Conservation (phyloP, 2,888 invertebrate genomes). For the Dendrolimus houi region DNA sequence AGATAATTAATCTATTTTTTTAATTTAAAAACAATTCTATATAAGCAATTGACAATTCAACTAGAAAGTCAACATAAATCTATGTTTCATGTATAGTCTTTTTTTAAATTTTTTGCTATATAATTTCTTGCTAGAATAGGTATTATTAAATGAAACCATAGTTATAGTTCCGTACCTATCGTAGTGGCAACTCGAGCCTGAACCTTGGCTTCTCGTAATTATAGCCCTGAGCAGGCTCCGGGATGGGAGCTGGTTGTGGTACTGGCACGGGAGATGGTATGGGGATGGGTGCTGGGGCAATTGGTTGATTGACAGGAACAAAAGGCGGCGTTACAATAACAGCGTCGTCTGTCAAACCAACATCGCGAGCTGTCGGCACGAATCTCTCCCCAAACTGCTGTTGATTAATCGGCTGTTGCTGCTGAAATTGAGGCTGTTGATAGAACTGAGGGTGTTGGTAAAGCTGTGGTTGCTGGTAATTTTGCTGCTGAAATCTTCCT, state of each 20-base stretch:
- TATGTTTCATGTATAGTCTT: too few relatives aligned
- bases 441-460: slow-evolving; percentile 24
- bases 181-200: slow-evolving; percentile 56
- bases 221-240: slow-evolving; percentile 36
- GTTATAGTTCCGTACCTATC: slow-evolving; percentile 24
- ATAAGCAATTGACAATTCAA: too few relatives aligned
- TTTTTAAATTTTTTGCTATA: too few relatives aligned
- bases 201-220: slow-evolving; percentile 58
- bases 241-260: slow-evolving; percentile 24
- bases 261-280: slow-evolving; percentile 12
- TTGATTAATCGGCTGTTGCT: slow-evolving; percentile 9
- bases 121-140: too few relatives aligned
- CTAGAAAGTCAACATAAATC: too few relatives aligned
- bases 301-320: slow-evolving; percentile 38
- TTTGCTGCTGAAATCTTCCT: slow-evolving; percentile 20
- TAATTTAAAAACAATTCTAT: too few relatives aligned
- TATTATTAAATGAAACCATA: too few relatives aligned
- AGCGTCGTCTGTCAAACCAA: slow-evolving; percentile 61
- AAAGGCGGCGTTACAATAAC: slow-evolving; percentile 64
- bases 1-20: too few relatives aligned
- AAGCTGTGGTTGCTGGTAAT: slow-evolving; percentile 16
- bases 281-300: slow-evolving; percentile 24
- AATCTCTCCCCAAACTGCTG: slow-evolving; percentile 33
- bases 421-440: slow-evolving; percentile 13
- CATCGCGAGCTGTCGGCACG: slow-evolving; percentile 45